Evolutionary conservation across 2,888 invertebrate genomes (phyloP), one percentile per base, ranked within the genome.

Genomic region (Plemyria rubiginata): DNA sequence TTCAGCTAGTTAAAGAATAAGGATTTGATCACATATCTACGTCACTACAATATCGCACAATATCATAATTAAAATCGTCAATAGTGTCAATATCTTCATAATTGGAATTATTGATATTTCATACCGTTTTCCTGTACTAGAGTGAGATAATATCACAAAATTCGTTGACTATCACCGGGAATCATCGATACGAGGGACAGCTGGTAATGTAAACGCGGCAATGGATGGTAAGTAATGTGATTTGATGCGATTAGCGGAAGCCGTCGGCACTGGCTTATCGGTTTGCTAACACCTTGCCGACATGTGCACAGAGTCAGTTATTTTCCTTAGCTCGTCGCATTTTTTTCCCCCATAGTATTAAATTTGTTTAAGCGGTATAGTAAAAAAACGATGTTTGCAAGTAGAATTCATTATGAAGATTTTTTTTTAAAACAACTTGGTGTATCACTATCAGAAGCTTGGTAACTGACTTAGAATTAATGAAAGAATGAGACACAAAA

Each of bases 221-320:
- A 84, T 84, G 83, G 74, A 83, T 75, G 72, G 77, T 77, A 78
- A 80, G 70, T 75, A 74, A 79, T 70, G 74, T 58, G 76, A 74
- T 80, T 74, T 77, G 81, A 83, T 79, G 77, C 78, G 82, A 80
- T 80, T 80, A 76, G 75, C 77, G 78, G 81, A 81, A 76, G 81
- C 57, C 65, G 74, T 65, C 75, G 83, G 78, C 78, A 79, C 77
- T 78, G 76, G 64, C 52, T 80, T 84, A 81, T 78, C 78, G 66
- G 58, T 50, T 64, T 60, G 57, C 70, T 75, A 80, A 76, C 78
- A 78, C 80, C 72, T 79, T 74, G 68, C 22, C 43, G 59, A 55
- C 59, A 55, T 54, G 8, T 54, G 54, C 48, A 53, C 48, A 54
- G 49, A 28, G 15, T 57, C 45, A 51, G 51, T 51, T 58, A 51